Conservation (phyloP, 2,888 invertebrate genomes). For the Zaprionus obscuricornis region DNA sequence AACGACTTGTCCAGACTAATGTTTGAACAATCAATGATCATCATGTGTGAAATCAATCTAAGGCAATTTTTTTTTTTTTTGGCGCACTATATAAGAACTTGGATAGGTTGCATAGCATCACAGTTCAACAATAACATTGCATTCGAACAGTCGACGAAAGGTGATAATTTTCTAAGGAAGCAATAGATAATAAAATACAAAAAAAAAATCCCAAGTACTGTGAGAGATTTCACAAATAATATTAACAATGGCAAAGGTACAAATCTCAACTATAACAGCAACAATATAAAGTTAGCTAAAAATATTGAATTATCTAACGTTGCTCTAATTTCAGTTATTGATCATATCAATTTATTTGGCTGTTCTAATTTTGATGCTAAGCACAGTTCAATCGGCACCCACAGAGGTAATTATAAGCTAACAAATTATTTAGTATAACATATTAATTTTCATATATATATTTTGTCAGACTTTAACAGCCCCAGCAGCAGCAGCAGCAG, state of each 20-base stretch:
- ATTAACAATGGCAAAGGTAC: constrained; percentile 62
- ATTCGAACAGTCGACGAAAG: constrained; percentile 42
- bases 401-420: constrained; percentile 39
- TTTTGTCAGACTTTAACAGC: constrained; percentile 8
- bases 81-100: constrained; percentile 63
- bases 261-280: too few species aligned
- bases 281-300: background rate
- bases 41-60: constrained; percentile 69
- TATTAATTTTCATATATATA: background rate
- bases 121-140: constrained; percentile 53
- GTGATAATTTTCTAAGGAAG: constrained; percentile 63
- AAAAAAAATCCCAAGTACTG: constrained; percentile 22
- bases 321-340: constrained; percentile 49
- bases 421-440: background rate
- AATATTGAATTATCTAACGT: constrained; percentile 13
- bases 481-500: constrained; percentile 17
- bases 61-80: constrained; percentile 37
- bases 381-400: constrained; percentile 37
- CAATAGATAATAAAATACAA: constrained; percentile 19
- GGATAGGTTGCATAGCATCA: constrained; percentile 22
- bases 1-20: constrained; percentile 64
- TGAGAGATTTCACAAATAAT: constrained; percentile 57
- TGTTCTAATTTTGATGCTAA: constrained; percentile 28
- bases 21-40: constrained; percentile 71
- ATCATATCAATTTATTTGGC: constrained; percentile 16